phyloP scores from a whole-genome alignment of 2,888 invertebrate species.

The Lumbricus terrestris region DNA sequence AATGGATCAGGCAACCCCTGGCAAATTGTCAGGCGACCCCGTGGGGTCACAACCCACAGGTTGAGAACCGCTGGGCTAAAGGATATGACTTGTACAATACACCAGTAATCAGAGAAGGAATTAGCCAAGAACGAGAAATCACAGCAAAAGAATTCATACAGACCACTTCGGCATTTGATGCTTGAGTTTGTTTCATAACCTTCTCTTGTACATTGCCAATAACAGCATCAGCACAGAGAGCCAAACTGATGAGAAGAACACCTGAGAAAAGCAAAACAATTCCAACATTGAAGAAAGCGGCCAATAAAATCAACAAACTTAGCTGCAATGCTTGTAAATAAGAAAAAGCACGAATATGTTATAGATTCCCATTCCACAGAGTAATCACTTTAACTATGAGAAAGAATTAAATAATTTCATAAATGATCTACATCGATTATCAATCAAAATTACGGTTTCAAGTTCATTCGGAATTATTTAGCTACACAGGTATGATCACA shows the following conservation, averaged over 20 bases:
- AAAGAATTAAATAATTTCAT: neutral
- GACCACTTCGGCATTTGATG: constrained; percentile 84
- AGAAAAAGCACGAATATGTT: neutral
- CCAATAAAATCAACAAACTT: neutral
- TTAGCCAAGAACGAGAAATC: neutral
- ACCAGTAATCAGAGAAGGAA: neutral
- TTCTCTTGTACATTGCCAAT: constrained; percentile 97
- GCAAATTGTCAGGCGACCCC: no score
- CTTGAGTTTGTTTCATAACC: constrained; percentile 79
- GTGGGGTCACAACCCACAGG: no score
- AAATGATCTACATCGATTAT: no score
- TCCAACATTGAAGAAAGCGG: neutral
- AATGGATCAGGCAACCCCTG: no score
- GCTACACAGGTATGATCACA: no score
- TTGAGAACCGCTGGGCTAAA: no score
- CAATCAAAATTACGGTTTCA: no score
- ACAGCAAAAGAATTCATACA: constrained; percentile 30
- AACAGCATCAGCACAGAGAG: constrained; percentile 87
- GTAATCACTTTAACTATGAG: neutral
- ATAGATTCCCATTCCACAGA: no score
- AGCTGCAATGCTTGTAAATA: neutral
- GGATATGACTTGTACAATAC: neutral
- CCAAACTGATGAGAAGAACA: constrained; percentile 68
- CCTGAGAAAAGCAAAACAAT: constrained; percentile 50
- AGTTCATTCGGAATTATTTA: no score